Base-by-base conservation (phyloP, 2,888 invertebrate species). In the Petrolisthes cinctipes region DNA sequence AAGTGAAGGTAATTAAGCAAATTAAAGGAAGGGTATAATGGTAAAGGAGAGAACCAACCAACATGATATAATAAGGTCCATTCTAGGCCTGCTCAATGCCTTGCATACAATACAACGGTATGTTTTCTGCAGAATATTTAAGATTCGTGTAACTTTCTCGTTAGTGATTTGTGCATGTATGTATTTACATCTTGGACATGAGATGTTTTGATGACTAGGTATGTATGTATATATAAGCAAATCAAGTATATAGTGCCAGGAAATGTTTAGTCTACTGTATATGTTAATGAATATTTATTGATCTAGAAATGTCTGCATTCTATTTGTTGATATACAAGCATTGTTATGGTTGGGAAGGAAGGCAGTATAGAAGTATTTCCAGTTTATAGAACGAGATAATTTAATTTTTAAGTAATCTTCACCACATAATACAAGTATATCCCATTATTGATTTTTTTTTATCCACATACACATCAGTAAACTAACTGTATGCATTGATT, bases 261-360 rank as follows among this genome's bases (percentile, higher is more conserved):
- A 80, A 57, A 85, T 76, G 56, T 56, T 81, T 57, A 56, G 51
- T 6, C 54, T 2, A n/a, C 66, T 37, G 57, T 66, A 57, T 83
- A 68, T 81, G n/a, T 82, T 2, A n/a, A 78, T 37, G 57, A 78
- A 57, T 83, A 68, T 81, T 51, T 82, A 11, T 83, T 68, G 75
- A 73, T 68, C 57, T 37, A 61, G 20, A 14, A 37, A 56, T 57
- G 68, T 81, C 57, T 53, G 14, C n/a, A 81, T 81, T n/a, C 80
- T 80, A 80, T 79, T 85, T 85, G 78, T 56, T 78, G 57, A 78
- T 80, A 68, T 53, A 71, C 51, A 82, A 17, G 61, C 61, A 82
- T 82, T 80, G 73, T 85, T 85, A 81, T 73, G 80, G 80, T 57
- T 81, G 73, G 61, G 71, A 81, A 81, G 81, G 73, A n/a, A 71